A percentile compares a stretch with the other conserved stretches of the same genome.
Evolutionary conservation across 2,113 vertebrate species (phyloP).

Genomic region (Myotis davidii): DNA sequence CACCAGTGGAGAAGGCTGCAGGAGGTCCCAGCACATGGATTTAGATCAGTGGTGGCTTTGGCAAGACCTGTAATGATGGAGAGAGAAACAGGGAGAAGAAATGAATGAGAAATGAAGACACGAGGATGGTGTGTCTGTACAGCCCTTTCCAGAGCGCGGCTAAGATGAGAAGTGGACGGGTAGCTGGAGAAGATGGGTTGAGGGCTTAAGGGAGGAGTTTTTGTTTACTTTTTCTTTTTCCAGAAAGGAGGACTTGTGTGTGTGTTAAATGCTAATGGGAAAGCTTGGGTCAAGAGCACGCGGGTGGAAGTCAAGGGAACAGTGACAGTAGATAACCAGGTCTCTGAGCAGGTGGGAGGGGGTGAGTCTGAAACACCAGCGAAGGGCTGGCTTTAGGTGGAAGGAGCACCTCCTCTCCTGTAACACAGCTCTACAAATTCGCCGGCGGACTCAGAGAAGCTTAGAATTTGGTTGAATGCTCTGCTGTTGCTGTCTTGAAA

Average conservation of each 20-base stretch:
- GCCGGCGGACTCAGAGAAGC: not conserved
- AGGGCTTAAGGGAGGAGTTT: not conserved
- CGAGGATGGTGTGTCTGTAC: fast-evolving
- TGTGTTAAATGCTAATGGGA: not conserved
- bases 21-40: not conserved
- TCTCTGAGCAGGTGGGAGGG: not conserved
- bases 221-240: not conserved
- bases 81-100: not conserved
- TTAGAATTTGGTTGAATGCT: not conserved
- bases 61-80: not conserved
- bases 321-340: not conserved
- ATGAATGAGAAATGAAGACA: not conserved
- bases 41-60: not conserved
- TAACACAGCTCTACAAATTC: not conserved
- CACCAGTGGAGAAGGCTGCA: no score
- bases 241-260: not conserved
- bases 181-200: not conserved
- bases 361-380: not conserved
- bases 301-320: not conserved
- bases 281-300: not conserved
- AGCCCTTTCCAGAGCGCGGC: not conserved
- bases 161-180: not conserved
- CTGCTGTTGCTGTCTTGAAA: not conserved
- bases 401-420: not conserved
- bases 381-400: not conserved